Conservation (phyloP, 2,113 vertebrate genomes). For the Poeciliopsis occidentalis region DNA sequence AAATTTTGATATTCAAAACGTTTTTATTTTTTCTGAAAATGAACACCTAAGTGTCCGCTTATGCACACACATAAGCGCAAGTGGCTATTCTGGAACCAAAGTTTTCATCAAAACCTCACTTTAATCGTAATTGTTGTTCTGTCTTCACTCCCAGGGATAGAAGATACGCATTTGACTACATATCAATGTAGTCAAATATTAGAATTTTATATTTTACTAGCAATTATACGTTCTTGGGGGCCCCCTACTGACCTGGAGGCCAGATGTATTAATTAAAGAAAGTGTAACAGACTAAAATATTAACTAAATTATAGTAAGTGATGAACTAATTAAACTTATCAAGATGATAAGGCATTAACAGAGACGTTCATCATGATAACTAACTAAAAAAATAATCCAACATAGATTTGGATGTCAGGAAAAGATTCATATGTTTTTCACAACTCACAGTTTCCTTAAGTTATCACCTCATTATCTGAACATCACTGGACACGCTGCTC, state of each 20-base stretch:
- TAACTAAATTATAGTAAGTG: background rate
- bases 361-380: background rate
- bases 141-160: background rate
- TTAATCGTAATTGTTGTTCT: background rate
- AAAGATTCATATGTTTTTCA: background rate
- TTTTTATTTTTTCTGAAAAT: no score
- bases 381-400: background rate
- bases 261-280: background rate
- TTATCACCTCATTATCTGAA: constrained; percentile 1
- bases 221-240: background rate
- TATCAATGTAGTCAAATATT: no score
- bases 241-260: background rate
- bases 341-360: background rate
- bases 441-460: background rate
- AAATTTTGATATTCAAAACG: background rate
- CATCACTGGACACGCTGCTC: constrained; percentile 3
- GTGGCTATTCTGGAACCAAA: constrained; percentile 7
- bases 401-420: background rate
- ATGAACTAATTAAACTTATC: background rate
- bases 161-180: background rate
- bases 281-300: background rate
- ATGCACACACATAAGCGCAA: background rate
- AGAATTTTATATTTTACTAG: background rate
- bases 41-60: background rate
- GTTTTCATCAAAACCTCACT: constrained; percentile 30